Percentiles rank a stretch among this genome's conserved stretches.
phyloP scores from a whole-genome alignment of 2,797 vertebrate species.

The Acropternis orthonyx region DNA sequence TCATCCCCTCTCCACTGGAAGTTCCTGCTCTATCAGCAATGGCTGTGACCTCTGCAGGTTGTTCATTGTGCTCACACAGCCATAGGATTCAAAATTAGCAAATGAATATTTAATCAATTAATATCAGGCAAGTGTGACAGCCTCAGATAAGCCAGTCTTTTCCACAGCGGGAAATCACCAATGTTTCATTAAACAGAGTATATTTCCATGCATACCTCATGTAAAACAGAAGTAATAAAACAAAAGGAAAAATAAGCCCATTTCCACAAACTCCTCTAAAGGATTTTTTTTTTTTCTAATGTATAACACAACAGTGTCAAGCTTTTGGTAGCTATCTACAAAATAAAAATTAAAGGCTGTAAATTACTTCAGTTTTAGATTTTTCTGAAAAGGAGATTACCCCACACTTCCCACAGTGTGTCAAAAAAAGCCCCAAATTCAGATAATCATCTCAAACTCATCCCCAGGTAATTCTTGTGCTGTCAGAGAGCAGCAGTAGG shows the following conservation, averaged over 20 bases:
- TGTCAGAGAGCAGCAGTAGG: not conserved
- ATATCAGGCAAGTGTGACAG: constrained; percentile 50
- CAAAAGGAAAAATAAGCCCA: not conserved
- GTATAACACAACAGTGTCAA: not conserved
- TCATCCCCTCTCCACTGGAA: not conserved
- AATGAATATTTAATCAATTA: constrained; percentile 60
- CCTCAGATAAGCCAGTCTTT: constrained; percentile 29
- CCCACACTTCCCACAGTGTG: fast-evolving
- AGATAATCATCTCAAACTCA: not conserved
- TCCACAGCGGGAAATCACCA: not conserved
- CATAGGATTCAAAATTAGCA: not conserved
- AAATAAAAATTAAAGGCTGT: not conserved
- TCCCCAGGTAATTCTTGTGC: not conserved
- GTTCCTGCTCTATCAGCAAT: not conserved
- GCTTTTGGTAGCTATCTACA: not conserved
- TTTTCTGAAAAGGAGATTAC: not conserved
- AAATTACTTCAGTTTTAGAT: not conserved
- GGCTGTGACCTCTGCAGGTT: constrained; percentile 27
- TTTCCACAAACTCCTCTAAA: not conserved
- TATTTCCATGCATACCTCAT: not conserved
- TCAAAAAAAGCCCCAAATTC: not conserved
- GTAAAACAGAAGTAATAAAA: not conserved
- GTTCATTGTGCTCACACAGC: not conserved
- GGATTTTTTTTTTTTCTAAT: not conserved
- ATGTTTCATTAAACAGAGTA: not conserved